phyloP scores from a whole-genome alignment of 2,113 vertebrate species.

The Campylomormyrus tamandua region DNA sequence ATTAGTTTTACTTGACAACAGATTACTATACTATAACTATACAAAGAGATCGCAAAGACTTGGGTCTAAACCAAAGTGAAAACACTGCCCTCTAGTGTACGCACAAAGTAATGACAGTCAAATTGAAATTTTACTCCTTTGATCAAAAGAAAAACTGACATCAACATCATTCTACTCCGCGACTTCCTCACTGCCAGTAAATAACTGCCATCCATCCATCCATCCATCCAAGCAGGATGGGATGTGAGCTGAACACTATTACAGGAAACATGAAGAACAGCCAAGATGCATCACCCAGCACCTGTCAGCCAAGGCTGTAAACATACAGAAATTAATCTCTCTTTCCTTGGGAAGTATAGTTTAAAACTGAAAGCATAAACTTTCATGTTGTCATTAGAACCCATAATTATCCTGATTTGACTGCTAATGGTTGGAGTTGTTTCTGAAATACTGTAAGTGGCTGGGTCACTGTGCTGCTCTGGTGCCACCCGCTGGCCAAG shows the following conservation, averaged over 20 bases:
- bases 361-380: not conserved
- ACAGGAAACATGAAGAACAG: not conserved
- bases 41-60: not conserved
- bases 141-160: not conserved
- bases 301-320: not conserved
- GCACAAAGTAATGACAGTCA: not conserved
- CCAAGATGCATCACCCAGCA: not conserved
- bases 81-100: not conserved
- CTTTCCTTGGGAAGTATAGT: not conserved
- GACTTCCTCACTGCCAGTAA: not conserved
- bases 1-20: not conserved
- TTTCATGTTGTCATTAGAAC: not conserved
- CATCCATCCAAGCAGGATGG: not conserved
- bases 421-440: not conserved
- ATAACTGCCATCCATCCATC: not conserved
- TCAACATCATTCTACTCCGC: not conserved
- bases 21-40: not conserved
- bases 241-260: not conserved
- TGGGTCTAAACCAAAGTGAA: not conserved
- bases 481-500: constrained; percentile 36
- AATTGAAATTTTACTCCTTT: not conserved
- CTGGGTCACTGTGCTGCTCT: constrained; percentile 13
- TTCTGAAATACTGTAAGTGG: not conserved
- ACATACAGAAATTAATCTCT: not conserved
- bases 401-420: not conserved